Evolutionary conservation across 2,797 vertebrate species (phyloP).

Genomic region (Malacoctenus gilli): DNA sequence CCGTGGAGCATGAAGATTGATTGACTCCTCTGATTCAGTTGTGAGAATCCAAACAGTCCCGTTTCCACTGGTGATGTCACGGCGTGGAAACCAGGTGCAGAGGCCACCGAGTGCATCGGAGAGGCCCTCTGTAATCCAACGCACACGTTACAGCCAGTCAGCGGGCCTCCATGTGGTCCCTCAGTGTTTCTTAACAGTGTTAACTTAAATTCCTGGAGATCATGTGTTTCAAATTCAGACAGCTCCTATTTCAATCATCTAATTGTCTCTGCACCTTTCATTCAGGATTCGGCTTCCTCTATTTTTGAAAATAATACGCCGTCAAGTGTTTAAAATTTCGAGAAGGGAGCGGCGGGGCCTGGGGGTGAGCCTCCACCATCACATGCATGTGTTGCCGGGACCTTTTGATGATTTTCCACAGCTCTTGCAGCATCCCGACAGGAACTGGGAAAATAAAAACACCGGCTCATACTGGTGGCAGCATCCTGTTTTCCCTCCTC

Average conservation of each 20-base stretch:
- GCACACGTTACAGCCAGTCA: constrained; percentile 70
- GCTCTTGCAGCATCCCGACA: constrained; percentile 60
- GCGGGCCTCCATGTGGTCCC: constrained; percentile 59
- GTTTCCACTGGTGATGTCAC: constrained; percentile 73
- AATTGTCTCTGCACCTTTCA: constrained; percentile 73
- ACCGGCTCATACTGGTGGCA: constrained; percentile 52
- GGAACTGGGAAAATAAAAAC: constrained; percentile 75
- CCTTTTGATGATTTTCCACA: constrained; percentile 80
- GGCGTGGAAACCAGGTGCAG: constrained; percentile 68
- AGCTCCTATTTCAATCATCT: constrained; percentile 75
- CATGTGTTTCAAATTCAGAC: constrained; percentile 76
- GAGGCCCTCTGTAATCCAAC: constrained; percentile 69
- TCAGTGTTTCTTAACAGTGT: constrained; percentile 66
- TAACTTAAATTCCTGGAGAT: constrained; percentile 68
- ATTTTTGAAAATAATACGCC: constrained; percentile 75
- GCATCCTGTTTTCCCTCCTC: constrained; percentile 65
- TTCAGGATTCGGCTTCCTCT: constrained; percentile 63
- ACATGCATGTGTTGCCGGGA: constrained; percentile 61
- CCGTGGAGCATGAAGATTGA: constrained; percentile 72
- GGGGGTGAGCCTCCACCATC: constrained; percentile 56
- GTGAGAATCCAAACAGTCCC: constrained; percentile 71
- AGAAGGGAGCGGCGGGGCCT: constrained; percentile 55
- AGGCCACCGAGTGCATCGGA: constrained; percentile 63
- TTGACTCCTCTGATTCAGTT: constrained; percentile 60
- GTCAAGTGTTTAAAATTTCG: constrained; percentile 63